Percentiles rank a stretch among this genome's conserved stretches.
Evolutionary conservation across 2,797 vertebrate genomes (phyloP).

Genomic region (Chanos chanos): DNA sequence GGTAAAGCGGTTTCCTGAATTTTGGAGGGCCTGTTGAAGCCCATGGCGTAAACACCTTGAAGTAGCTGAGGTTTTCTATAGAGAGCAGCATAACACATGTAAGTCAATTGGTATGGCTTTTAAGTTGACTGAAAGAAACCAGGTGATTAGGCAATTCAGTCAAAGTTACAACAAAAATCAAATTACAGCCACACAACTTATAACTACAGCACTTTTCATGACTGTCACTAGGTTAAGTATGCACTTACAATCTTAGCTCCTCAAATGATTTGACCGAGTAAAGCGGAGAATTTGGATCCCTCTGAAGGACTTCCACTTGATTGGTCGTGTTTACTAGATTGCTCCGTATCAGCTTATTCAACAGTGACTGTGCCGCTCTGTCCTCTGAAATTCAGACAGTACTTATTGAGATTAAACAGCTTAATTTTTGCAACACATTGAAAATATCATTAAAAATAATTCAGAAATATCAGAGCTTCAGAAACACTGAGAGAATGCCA

Average conservation of each 20-base stretch:
- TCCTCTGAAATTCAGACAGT: constrained; percentile 73
- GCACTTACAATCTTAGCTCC: constrained; percentile 92
- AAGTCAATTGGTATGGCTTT: not conserved
- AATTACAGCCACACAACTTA: too few species aligned
- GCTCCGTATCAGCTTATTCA: constrained; percentile 94
- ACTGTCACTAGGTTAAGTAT: not conserved
- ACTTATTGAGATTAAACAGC: not conserved
- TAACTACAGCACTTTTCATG: too few species aligned
- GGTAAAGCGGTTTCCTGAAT: constrained; percentile 96
- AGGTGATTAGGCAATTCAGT: too few species aligned
- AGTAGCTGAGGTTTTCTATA: constrained; percentile 89
- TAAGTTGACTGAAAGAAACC: not conserved
- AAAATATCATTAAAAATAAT: too few species aligned
- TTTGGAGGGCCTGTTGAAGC: constrained; percentile 97
- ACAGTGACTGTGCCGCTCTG: constrained; percentile 89
- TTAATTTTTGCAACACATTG: too few species aligned
- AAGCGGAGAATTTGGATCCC: constrained; percentile 91
- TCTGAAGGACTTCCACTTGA: constrained; percentile 95
- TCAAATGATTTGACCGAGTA: constrained; percentile 97
- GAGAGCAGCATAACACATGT: not conserved
- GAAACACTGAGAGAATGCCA: too few species aligned
- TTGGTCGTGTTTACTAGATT: constrained; percentile 93
- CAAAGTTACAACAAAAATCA: too few species aligned
- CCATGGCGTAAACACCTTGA: constrained; percentile 95
- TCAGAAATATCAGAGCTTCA: too few species aligned